Conservation (phyloP, 2,113 vertebrate genomes). For the Myotis lucifugus region DNA sequence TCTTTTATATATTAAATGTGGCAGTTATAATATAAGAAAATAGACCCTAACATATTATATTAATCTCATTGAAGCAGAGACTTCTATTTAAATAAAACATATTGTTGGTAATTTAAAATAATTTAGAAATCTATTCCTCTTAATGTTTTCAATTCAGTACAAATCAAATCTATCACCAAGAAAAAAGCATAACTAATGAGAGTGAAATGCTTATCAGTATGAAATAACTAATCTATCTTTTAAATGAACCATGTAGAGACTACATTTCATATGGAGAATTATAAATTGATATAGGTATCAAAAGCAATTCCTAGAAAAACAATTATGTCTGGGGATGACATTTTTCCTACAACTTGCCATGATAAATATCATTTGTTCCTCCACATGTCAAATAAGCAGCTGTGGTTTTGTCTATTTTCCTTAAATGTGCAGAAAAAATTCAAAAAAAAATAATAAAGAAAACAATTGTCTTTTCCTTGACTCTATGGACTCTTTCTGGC, state of each 20-base stretch:
- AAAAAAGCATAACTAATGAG: slow-evolving; percentile 2
- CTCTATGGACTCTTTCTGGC: background rate
- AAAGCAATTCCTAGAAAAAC: slow-evolving; percentile 35
- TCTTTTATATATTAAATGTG: slow-evolving; percentile 29
- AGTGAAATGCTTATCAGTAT: slow-evolving; percentile 8
- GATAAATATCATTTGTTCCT: background rate
- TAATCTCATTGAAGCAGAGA: background rate
- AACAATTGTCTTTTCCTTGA: slow-evolving; percentile 38
- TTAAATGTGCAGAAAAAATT: background rate
- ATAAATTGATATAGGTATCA: background rate
- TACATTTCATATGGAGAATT: slow-evolving; percentile 53
- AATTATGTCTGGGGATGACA: background rate
- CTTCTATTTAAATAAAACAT: slow-evolving; percentile 49
- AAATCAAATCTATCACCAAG: slow-evolving; percentile 59
- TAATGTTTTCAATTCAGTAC: slow-evolving; percentile 49
- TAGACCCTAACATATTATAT: background rate
- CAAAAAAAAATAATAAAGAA: background rate
- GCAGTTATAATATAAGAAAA: background rate
- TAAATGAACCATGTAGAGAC: slow-evolving; percentile 49
- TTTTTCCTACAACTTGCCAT: background rate
- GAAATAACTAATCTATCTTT: slow-evolving; percentile 53
- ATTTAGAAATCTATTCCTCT: slow-evolving; percentile 50
- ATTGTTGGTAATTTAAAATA: slow-evolving; percentile 52
- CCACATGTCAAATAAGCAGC: background rate
- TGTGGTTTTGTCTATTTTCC: background rate